Evolutionary conservation across 1,140 invertebrate species (phyloP), one percentile per base, ranked within the genome.

Genomic region (Zaprionus davidi): DNA sequence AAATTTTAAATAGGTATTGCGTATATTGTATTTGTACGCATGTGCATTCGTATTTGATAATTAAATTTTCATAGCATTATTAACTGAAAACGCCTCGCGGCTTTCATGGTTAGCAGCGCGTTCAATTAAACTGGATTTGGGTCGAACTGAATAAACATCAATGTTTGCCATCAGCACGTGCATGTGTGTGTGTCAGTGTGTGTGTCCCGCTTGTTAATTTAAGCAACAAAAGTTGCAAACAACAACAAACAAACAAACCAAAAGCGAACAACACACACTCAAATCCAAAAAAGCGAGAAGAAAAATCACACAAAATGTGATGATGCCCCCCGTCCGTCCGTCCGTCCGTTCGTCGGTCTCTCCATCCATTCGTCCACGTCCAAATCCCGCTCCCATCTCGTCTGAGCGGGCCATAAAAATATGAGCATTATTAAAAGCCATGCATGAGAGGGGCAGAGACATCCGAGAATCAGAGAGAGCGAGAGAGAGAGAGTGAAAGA

Each of bases 341-440:
- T 31, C 17, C 58, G 49, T 56, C 36, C n/a, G 12, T 56, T n/a
- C n/a, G 28, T 58, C n/a, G 7, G 26, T 31, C 41, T 31, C 60
- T 13, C 13, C 41, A 4, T 63, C 59, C n/a, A 17, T 38, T 38
- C 36, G 26, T 60, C 59, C 64, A 49, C 63, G 38, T 70, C 36
- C 41, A 17, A 22, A 24, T 41, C 26, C 51, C 69, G 70, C 53
- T 58, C 56, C 60, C 46, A 13, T 13, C 20, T 60, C 68, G 71
- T 68, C 73, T 59, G 74, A 74, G 67, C 71, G 71, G 56, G 71
- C 68, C 84, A 87, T 87, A 88, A 87, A 87, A 87, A 87, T 87
- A 87, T 87, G 84, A 87, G 84, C 87, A 88, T 81, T 87, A 87
- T 87, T 88, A 87, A 87, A 87, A 88, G 84, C 78, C 76, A 78